Base-by-base conservation (phyloP, 2,888 invertebrate genomes). In the Dicycla oo region DNA sequence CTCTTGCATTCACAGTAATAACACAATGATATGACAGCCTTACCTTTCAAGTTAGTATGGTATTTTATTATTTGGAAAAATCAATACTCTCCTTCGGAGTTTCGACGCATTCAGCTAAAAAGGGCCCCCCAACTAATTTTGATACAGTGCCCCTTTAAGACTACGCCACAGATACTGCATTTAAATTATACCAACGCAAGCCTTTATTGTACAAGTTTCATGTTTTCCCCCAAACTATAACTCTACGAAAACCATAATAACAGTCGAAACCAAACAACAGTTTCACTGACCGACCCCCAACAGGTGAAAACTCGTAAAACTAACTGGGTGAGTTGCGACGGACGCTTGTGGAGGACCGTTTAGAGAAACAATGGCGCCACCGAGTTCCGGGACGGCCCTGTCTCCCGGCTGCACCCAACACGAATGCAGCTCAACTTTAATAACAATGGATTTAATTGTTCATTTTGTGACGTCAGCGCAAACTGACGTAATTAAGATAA, bases 321-420 rank as follows among this genome's bases (percentile, higher is more conserved):
- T 86, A 87, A 87, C 88, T 76, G 62, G 64, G 67, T 72, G 77
- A 73, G 76, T 67, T 66, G 75, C 66, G 69, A 78, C 80, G 83
- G 87, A 88, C 84, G 82, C 82, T 85, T 74, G 82, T 85, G 69
- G 84, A 84, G 87, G 80, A 87, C 77, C 88, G 88, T 88, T 91
- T 89, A 88, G 81, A 86, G 89, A 89, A 90, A 91, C 91, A 91
- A 92, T 88, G 84, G 86, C 82, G 77, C 85, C 77, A 86, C 86
- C 75, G 80, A 68, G 82, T 87, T 84, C 87, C 86, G 80, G 74
- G 73, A 53, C 60, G 72, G 65, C 76, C 63, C 74, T 77, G 78
- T 72, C 79, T 82, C 75, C 69, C 75, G 75, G 70, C 80, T 78
- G 69, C 81, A 81, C 60, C 81, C 75, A 75, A 61, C 81, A 75